Evolutionary conservation across 2,113 vertebrate species (phyloP), one percentile per base, ranked within the genome.

Genomic region (Lampris incognitus): DNA sequence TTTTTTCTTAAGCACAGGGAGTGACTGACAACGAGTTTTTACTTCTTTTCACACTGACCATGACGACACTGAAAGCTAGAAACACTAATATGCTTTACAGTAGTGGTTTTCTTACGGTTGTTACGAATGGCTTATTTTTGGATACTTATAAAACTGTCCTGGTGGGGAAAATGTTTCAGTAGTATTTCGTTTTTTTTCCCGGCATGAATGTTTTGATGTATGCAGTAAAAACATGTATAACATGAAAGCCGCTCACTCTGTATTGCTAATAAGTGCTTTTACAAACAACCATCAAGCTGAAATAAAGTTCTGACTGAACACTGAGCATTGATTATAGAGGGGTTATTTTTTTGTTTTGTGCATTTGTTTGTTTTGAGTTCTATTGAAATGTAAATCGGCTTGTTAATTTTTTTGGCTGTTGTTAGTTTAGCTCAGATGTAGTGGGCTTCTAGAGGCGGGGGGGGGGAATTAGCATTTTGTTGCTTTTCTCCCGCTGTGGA

Each of bases 211-310:
- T 94, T 91, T 24, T 89, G 90, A 90, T 90, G 87, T 89, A 86
- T 85, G 92, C 92, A 91, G 90, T 93, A 87, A 76, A 24, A 76
- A 88, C 89, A 79, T 92, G 87, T 93, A 88, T 90, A 24, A 24
- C 91, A 82, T 91, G 74, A 77, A 87, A 85, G 75, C 76, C 60
- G 78, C 89, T 94, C 84, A 69, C 81, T 91, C 90, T 93, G 93
- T 94, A 91, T 91, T 93, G 92, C 93, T 85, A 84, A 90, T 78
- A 92, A 93, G 91, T 94, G 93, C 92, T 94, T 94, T 93, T 82
- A 85, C 24, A 93, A 93, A 87, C 76, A 88, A 92, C 86, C 86
- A 72, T 89, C 89, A 88, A 88, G 89, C 88, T 86, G 74, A 94
- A 93, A 94, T 94, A 95, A 95, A 95, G 90, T 85, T 91, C 78